A percentile compares a stretch with the other conserved stretches of the same genome.
Conservation (phyloP, 1,140 invertebrate genomes). For the Musca vetustissima region DNA sequence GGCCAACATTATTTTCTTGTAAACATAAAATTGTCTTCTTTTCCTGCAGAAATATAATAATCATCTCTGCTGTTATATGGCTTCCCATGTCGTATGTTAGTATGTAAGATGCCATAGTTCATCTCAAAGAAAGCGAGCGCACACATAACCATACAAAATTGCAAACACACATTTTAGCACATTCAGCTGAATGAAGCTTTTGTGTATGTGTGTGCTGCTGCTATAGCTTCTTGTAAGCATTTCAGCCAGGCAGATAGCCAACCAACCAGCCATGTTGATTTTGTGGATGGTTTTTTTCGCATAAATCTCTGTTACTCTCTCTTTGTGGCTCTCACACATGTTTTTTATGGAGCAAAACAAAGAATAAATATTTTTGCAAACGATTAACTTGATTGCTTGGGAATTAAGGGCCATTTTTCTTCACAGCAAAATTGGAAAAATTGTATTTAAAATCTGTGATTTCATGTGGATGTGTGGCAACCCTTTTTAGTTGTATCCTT, state of each 20-base stretch:
- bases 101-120: background rate
- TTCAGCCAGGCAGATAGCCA: background rate
- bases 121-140: background rate
- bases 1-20: background rate
- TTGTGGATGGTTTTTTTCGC: background rate
- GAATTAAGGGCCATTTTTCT: too few relatives aligned
- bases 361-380: too few relatives aligned
- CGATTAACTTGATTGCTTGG: too few relatives aligned
- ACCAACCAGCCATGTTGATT: constrained; percentile 6
- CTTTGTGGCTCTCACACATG: background rate
- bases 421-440: too few relatives aligned
- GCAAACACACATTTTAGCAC: background rate
- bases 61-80: constrained; percentile 5
- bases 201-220: background rate
- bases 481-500: too few relatives aligned
- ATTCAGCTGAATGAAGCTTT: constrained; percentile 18
- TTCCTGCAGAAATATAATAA: background rate
- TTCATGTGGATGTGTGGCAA: too few relatives aligned
- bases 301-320: background rate
- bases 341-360: background rate
- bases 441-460: too few relatives aligned
- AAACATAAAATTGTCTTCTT: background rate
- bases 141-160: background rate
- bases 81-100: too few relatives aligned
- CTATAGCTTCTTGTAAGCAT: background rate